Evolutionary conservation across 2,113 vertebrate genomes (phyloP).

Genomic region (Oostethus manadensis): DNA sequence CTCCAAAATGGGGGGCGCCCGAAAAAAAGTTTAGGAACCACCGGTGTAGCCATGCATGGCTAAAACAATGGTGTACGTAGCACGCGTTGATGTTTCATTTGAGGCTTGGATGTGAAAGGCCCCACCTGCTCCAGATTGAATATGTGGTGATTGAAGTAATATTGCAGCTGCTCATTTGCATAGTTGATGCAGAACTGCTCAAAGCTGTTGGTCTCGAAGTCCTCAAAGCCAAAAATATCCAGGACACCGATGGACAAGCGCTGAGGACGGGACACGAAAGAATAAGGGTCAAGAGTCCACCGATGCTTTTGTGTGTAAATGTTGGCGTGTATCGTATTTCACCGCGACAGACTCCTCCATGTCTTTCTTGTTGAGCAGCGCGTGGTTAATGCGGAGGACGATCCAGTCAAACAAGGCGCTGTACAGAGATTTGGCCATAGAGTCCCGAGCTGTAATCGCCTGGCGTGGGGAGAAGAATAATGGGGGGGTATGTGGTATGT

Average conservation of each 20-base stretch:
- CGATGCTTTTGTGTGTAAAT: not conserved
- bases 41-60: too few species aligned
- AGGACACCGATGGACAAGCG: constrained; percentile 95
- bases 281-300: not conserved
- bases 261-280: constrained; percentile 52
- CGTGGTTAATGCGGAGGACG: constrained; percentile 95
- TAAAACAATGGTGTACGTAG: too few species aligned
- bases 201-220: constrained; percentile 94
- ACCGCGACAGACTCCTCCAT: constrained; percentile 92
- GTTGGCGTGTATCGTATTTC: constrained; percentile 45
- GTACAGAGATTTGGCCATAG: constrained; percentile 99
- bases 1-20: too few species aligned
- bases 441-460: constrained; percentile 94
- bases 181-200: constrained; percentile 99
- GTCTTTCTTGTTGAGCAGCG: constrained; percentile 95
- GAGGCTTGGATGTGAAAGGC: too few species aligned
- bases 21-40: too few species aligned
- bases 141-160: constrained; percentile 98
- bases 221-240: constrained; percentile 97
- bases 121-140: constrained; percentile 94
- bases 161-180: constrained; percentile 97
- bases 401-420: constrained; percentile 99
- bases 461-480: constrained; percentile 38
- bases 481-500: not conserved
- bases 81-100: too few species aligned